A percentile compares a stretch with the other conserved stretches of the same genome.
These are phyloP conservation scores for Campopleginae sp. DNA, from an alignment of 2,888 invertebrate genomes.

Conservation along the genomic window DNA sequence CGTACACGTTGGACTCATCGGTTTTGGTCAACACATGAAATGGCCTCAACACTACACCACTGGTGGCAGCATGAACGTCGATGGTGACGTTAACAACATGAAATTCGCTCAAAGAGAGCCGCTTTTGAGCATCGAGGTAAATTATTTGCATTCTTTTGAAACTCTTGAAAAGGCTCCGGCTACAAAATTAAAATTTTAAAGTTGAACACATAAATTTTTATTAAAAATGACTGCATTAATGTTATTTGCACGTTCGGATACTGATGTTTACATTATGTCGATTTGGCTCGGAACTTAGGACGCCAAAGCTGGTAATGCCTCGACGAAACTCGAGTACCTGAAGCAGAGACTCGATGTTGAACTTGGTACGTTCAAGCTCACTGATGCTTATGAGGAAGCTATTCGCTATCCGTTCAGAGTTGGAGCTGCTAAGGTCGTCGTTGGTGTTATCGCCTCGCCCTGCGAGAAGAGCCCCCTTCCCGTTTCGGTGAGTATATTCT, in stretches of 20 bases:
- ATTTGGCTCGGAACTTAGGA: constrained; percentile 72
- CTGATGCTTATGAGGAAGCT: constrained; percentile 88
- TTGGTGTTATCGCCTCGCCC: constrained; percentile 88
- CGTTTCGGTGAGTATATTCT: constrained; percentile 84
- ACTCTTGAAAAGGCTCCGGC: neutral
- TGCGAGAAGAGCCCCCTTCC: constrained; percentile 86
- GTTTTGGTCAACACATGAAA: constrained; percentile 85
- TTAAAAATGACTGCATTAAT: neutral
- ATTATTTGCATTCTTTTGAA: neutral
- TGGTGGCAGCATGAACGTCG: constrained; percentile 85
- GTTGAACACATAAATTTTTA: too few relatives aligned
- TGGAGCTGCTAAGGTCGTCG: constrained; percentile 90
- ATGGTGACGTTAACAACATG: constrained; percentile 85
- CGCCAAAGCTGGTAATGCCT: constrained; percentile 73
- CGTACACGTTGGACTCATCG: constrained; percentile 86
- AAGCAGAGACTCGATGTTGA: constrained; percentile 84
- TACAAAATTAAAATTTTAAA: too few relatives aligned
- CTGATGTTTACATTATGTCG: neutral
- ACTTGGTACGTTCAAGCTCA: constrained; percentile 84
- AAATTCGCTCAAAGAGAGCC: constrained; percentile 79
- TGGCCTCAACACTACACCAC: constrained; percentile 87
- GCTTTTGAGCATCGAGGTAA: constrained; percentile 74
- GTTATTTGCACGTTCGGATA: constrained; percentile 12
- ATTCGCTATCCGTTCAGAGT: constrained; percentile 90
- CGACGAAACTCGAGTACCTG: constrained; percentile 76